Evolutionary conservation across 2,888 invertebrate genomes (phyloP), one percentile per base, ranked within the genome.

Genomic region (Clusia tigrina): DNA sequence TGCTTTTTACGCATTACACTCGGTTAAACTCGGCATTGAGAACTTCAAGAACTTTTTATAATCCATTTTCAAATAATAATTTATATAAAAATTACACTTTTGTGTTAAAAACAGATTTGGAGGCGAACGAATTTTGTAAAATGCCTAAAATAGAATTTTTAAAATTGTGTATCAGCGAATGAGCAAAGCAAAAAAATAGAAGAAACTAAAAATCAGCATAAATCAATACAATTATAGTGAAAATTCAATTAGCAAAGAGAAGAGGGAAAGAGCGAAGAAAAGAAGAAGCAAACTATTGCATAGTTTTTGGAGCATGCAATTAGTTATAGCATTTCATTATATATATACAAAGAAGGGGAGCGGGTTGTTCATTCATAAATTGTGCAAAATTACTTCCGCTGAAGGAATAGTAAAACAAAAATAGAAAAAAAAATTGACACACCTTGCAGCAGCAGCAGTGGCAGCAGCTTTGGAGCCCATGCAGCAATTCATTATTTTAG

Each of bases 351-450:
- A n/a, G n/a, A n/a, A n/a, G n/a, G n/a, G n/a, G n/a, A n/a, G n/a
- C 46, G 20, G 24, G 37, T 22, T 69, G 73, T 71, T 65, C 74
- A 74, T 76, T 76, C 73, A 74, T 71, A 74, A 59, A 52, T 61
- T 32, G 59, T 55, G 58, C 38, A 54, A 52, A 54, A 48, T 48
- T 20, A 20, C 48, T 48, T 48, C 48, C 48, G 48, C 6, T 48
- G 20, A 18, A 48, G 6, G 15, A 48, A 12, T 32, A 22, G 20
- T 23, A 25, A 18, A 55, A 55, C 67, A 69, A 65, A 73, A 78
- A 76, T 76, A 76, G 77, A 74, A 76, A 77, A 76, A 76, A 74
- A 74, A 76, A 77, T 77, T 74, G 78, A 74, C 78, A 78, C 76
- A 74, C 74, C 78, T 74, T 74, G 69, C 63, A 63, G 46, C 46